A percentile compares a stretch with the other conserved stretches of the same genome.
These are phyloP conservation scores for Lutraria rhynchaena DNA, from an alignment of 1,140 invertebrate genomes.

Conservation along the genomic window DNA sequence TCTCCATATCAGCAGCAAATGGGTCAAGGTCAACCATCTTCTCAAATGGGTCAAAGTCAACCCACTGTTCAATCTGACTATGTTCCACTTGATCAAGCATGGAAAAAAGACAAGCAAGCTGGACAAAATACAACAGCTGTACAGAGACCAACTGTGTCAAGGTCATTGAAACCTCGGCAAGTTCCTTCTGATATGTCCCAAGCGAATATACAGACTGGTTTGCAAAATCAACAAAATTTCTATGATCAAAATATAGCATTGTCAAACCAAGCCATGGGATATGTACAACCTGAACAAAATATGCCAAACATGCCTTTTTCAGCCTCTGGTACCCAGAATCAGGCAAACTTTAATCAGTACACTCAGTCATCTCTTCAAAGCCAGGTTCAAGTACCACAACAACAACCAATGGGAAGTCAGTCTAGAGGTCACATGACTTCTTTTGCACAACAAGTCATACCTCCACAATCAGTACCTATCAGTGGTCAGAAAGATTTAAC, in stretches of 20 bases:
- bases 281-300: constrained; percentile 9
- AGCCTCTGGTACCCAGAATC: not conserved
- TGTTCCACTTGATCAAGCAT: constrained; percentile 55
- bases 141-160: constrained; percentile 16
- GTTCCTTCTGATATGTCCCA: constrained; percentile 5
- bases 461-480: constrained; percentile 8
- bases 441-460: not conserved
- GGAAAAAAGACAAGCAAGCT: constrained; percentile 44
- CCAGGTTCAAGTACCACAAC: constrained; percentile 2
- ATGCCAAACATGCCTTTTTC: not conserved
- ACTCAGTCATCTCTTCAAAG: not conserved
- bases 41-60: not conserved
- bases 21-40: constrained; percentile 12
- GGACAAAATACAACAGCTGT: not conserved
- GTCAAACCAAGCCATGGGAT: not conserved
- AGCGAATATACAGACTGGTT: not conserved
- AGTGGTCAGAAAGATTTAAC: constrained; percentile 53
- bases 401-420: not conserved
- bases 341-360: not conserved
- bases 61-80: constrained; percentile 26
- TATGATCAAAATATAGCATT: constrained; percentile 16
- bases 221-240: constrained; percentile 15
- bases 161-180: constrained; percentile 27
- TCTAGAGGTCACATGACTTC: not conserved
- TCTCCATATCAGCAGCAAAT: constrained; percentile 7